Evolutionary conservation across 1,140 invertebrate species (phyloP), one percentile per base, ranked within the genome.

Genomic region (Penaeus indicus): DNA sequence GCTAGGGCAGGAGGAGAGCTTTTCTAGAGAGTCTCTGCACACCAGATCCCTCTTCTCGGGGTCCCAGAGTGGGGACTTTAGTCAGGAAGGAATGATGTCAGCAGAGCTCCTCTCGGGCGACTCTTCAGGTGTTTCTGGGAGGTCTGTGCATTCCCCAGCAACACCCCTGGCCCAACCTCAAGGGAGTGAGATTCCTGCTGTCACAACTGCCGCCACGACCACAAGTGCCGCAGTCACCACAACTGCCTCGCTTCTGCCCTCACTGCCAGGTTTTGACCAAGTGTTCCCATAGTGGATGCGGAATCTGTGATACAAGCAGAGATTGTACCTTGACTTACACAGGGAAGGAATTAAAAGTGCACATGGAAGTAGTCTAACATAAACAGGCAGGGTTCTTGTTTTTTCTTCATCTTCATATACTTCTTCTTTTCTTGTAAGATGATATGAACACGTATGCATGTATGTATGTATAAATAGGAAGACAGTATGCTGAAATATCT

Each of bases 241-340:
- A 63, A 67, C 89, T 54, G 72, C 89, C 60, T 75, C 88, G 64
- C 77, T 85, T 84, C 64, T 85, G 27, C 84, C 88, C 77, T 81
- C 88, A 89, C 81, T 91, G 61, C 89, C 90, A 77, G 88, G 90
- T 32, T 90, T 91, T 88, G 90, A 91, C 72, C 86, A 91, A 89
- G 88, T 84, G n/a, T 91, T 91, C 63, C 90, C 90, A 67, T 90
- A 85, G 69, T 88, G 60, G 77, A 62, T 83, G 47, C 27, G 42
- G 47, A 78, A 78, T 83, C 82, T 88, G 87, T 88, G 87, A 88
- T 84, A 88, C 72, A 84, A 64, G 54, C 69, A 78, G 62, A 84
- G 78, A 84, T 21, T 54, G 27, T 77, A 88, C 72, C 42, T 84
- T 84, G 82, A 67, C 64, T 84, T 69, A 64, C 69, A 64, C 82